These are phyloP conservation scores for Neoaliturus tenellus DNA, from an alignment of 2,888 invertebrate genomes.

Conservation along the genomic window DNA sequence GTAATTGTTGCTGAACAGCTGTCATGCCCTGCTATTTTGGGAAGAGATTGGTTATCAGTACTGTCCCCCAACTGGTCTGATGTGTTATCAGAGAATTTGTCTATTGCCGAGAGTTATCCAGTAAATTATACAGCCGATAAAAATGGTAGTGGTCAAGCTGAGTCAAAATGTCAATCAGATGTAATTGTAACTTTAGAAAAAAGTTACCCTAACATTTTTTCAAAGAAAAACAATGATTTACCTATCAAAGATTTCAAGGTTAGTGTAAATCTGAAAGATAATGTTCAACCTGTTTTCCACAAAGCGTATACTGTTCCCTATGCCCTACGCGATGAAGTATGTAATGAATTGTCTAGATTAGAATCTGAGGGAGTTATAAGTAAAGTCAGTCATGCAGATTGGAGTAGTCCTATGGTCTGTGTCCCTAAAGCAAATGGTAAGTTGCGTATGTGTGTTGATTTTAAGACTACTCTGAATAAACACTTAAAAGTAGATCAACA, in stretches of 20 bases:
- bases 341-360: not conserved
- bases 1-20: conserved; percentile 1
- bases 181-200: not conserved
- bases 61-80: not conserved
- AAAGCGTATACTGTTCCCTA: not conserved
- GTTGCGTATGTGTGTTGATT: conserved; percentile 13
- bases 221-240: not conserved
- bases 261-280: not conserved
- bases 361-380: not conserved
- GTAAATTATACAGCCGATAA: no score
- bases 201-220: not conserved
- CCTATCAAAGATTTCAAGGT: not conserved
- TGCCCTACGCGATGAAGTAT: not conserved
- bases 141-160: not conserved
- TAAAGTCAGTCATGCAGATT: not conserved
- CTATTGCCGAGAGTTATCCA: not conserved
- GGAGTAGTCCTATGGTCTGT: no score
- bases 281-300: not conserved
- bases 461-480: conserved; percentile 17
- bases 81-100: not conserved
- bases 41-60: not conserved
- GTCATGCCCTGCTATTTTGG: not conserved
- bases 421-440: conserved; percentile 13
- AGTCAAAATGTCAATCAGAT: not conserved
- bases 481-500: conserved; percentile 1